phyloP scores from a whole-genome alignment of 2,797 vertebrate species.

The Acanthiza pusilla region DNA sequence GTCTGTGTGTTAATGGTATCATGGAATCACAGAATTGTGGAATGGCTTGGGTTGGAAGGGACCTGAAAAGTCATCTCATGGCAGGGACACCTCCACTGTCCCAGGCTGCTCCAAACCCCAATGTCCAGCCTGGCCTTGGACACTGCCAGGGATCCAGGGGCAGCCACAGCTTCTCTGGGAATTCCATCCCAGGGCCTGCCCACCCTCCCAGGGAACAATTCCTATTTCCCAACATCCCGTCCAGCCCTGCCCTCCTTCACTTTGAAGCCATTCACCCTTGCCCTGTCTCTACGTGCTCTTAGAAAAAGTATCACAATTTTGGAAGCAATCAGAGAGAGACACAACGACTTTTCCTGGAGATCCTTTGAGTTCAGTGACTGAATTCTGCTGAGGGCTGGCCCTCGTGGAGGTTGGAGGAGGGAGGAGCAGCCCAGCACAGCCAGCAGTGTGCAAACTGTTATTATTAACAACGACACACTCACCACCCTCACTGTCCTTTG shows the following conservation, averaged over 20 bases:
- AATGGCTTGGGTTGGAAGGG: background rate
- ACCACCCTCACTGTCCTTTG: background rate
- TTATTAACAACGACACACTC: background rate
- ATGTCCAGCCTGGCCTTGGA: background rate
- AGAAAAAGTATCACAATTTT: background rate
- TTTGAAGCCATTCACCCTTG: background rate
- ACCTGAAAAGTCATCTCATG: background rate
- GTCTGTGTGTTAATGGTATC: background rate
- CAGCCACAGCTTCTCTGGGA: background rate
- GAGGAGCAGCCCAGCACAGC: background rate
- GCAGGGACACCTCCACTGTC: background rate
- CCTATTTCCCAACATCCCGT: background rate
- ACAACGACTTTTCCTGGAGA: background rate
- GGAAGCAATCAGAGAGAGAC: background rate
- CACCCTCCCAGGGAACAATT: background rate
- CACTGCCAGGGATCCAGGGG: background rate
- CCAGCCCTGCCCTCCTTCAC: background rate
- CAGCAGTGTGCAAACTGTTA: background rate
- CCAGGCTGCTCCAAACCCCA: background rate
- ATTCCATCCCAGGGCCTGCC: background rate
- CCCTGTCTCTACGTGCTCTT: fast-evolving
- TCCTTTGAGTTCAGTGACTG: background rate
- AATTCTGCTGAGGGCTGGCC: background rate
- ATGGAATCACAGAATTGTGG: background rate
- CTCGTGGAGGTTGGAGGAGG: background rate